These are phyloP conservation scores for Tauraco erythrolophus DNA, from an alignment of 2,113 vertebrate genomes.

Conservation along the genomic window DNA sequence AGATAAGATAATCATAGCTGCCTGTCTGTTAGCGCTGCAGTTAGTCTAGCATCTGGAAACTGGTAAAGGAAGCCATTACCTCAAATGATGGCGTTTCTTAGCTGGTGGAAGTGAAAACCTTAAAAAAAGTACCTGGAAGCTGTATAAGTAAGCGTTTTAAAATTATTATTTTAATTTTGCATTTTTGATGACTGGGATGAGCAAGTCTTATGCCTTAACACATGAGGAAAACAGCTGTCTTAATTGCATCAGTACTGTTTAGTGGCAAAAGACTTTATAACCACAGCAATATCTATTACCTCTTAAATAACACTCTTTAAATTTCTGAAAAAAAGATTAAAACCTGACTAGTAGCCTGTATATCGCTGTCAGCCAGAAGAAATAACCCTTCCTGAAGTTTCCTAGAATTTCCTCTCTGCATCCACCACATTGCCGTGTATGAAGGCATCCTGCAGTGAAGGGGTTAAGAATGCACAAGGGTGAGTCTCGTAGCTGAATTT, in stretches of 20 bases:
- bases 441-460: not conserved
- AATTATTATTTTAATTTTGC: not conserved
- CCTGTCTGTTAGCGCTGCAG: not conserved
- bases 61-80: not conserved
- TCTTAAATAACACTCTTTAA: not conserved
- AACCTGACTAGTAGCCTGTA: not conserved
- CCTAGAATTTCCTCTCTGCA: not conserved
- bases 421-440: fast-evolving
- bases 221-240: not conserved
- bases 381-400: not conserved
- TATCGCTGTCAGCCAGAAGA: not conserved
- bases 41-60: not conserved
- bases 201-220: not conserved
- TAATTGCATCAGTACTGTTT: not conserved
- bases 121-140: not conserved
- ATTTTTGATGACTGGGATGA: not conserved
- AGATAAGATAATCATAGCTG: not conserved
- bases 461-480: slow-evolving; percentile 64
- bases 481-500: slow-evolving; percentile 62
- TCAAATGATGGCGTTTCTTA: not conserved
- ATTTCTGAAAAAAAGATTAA: not conserved
- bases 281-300: not conserved
- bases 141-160: not conserved
- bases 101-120: not conserved
- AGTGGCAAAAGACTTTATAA: not conserved